Base-by-base conservation (phyloP, 2,113 vertebrate species). In the Salvator merianae region DNA sequence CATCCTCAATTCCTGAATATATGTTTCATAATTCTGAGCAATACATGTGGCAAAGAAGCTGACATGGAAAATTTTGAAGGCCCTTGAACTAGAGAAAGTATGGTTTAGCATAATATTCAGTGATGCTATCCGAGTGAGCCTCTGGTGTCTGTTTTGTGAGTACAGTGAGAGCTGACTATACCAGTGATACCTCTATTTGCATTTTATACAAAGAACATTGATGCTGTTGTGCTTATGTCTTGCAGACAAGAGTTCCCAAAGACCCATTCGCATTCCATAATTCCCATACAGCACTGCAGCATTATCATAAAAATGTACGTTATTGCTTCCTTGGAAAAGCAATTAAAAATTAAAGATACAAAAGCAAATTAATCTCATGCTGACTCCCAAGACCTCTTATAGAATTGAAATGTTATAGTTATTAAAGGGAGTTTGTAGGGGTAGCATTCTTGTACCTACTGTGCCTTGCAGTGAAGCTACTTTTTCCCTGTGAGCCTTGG, bases 271-370 rank as follows among this genome's bases (percentile, higher is more conserved):
- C 85, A 47, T 91, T 82, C 88, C 85, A 66, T 89, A 43, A 80
- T 0, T 55, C 63, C 83, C 79, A 81, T 79, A 20, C 3, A 74
- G 53, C 43, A 28, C 4, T 79, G 74, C 38, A 70, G 80, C 68
- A 77, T 77, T 87, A 80, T 86, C 76, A 65, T 81, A 77, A 30
- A 59, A 73, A 73, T 13, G 0, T 0, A 40, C 43, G 69, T 82
- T 83, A 81, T 86, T 80, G 20, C 79, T 90, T 91, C 82, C 82
- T 66, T 82, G 86, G 84, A 70, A 88, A 91, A 93, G 92, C 91
- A 86, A 93, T 94, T 89, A 89, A 88, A 80, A 90, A 87, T 82
- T 55, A 89, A 93, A 91, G 80, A 87, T 91, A 86, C 84, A 55
- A 81, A 38, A 7, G 83, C 83, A 93, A 88, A 91, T 82, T 88